These are phyloP conservation scores for Theonella swinhoei DNA, from an alignment of 37 sponge, comb jelly and placozoan species.

Conservation along the genomic window DNA sequence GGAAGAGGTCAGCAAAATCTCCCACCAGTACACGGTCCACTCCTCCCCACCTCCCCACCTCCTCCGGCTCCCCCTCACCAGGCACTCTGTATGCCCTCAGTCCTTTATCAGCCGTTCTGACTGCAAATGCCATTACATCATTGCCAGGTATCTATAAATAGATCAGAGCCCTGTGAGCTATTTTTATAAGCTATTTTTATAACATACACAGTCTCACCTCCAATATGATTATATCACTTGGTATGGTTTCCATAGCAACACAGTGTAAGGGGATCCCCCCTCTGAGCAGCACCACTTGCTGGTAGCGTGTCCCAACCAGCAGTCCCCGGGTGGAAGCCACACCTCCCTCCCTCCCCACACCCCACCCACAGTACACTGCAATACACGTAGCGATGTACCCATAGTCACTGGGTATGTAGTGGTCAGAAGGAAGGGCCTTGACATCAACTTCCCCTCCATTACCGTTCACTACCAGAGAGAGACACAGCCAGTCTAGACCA, in stretches of 20 bases:
- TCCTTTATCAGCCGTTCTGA: neutral
- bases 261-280: constrained; percentile 8
- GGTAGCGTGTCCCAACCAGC: constrained; percentile 42
- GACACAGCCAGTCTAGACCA: neutral
- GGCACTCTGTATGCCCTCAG: neutral
- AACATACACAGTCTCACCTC: no score
- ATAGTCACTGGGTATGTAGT: constrained; percentile 30
- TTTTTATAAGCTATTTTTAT: no score
- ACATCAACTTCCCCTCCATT: neutral
- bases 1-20: neutral
- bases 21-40: neutral
- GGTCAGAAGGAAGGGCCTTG: neutral
- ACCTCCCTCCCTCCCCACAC: neutral
- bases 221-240: no score
- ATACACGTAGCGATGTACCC: constrained; percentile 41
- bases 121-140: constrained; percentile 1
- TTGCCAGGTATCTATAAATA: neutral
- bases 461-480: neutral
- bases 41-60: neutral
- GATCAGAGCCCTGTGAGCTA: neutral
- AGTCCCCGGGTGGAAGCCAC: neutral
- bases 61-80: neutral
- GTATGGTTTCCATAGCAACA: constrained; percentile 8
- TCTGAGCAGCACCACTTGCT: constrained; percentile 48
- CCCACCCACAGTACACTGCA: neutral